Conservation (phyloP, 2,113 vertebrate species). For the Smithornis capensis region DNA sequence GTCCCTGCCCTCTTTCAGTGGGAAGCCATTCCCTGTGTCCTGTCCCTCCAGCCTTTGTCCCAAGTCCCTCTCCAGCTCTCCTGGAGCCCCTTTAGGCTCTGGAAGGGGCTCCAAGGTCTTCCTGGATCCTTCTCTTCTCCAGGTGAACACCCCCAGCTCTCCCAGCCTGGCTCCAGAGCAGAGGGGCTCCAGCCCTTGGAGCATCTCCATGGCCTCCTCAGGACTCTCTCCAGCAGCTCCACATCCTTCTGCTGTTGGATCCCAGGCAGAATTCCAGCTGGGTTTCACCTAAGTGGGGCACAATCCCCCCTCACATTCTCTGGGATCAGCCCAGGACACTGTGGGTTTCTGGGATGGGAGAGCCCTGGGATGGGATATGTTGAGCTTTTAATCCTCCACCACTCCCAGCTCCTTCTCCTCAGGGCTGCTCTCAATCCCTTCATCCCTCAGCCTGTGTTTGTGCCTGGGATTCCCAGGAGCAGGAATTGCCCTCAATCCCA, state of each 20-base stretch:
- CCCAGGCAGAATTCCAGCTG: not conserved
- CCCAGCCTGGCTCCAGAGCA: not conserved
- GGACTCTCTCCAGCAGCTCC: not conserved
- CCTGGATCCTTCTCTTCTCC: not conserved
- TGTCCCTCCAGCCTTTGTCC: not conserved
- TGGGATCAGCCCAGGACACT: not conserved
- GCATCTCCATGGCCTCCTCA: not conserved
- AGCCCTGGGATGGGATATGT: not conserved
- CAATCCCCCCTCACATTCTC: not conserved
- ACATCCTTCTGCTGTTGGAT: not conserved
- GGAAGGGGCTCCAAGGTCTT: not conserved
- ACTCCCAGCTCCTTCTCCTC: not conserved
- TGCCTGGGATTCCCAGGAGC: not conserved
- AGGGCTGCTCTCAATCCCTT: not conserved
- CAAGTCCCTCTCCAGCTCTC: not conserved
- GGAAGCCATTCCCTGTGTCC: not conserved
- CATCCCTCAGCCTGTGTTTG: not conserved
- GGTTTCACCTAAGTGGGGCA: not conserved
- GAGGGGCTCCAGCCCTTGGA: not conserved
- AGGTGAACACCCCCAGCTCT: not conserved
- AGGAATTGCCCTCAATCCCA: not conserved
- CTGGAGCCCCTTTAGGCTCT: not conserved
- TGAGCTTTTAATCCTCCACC: not conserved
- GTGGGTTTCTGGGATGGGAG: not conserved
- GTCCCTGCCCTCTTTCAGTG: not conserved